phyloP scores from a whole-genome alignment of 1,140 invertebrate species.

The Theocolax elegans region DNA sequence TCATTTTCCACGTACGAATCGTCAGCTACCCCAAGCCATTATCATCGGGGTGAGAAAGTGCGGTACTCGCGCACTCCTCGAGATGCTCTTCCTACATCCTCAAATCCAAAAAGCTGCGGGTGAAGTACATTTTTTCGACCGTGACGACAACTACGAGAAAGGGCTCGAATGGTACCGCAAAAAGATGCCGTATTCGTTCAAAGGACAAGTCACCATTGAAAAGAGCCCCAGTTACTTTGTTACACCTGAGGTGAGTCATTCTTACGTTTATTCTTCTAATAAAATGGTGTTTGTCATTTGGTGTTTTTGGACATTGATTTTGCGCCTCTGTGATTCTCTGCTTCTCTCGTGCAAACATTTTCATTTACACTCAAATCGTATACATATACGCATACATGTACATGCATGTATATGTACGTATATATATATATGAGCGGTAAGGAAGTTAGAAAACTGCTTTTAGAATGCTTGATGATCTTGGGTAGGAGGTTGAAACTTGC shows the following conservation, averaged over 20 bases:
- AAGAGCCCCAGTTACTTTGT: constrained; percentile 98
- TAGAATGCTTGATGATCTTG: too few relatives aligned
- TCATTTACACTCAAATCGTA: too few relatives aligned
- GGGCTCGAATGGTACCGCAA: constrained; percentile 93
- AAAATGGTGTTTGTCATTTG: too few relatives aligned
- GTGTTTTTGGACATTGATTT: not conserved
- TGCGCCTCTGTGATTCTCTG: not conserved
- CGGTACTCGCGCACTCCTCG: constrained; percentile 90
- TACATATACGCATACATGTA: too few relatives aligned
- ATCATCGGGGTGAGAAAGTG: constrained; percentile 95
- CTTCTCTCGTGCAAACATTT: too few relatives aligned
- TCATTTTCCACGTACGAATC: constrained; percentile 62
- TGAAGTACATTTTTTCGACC: constrained; percentile 95
- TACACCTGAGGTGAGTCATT: constrained; percentile 84
- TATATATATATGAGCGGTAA: too few relatives aligned
- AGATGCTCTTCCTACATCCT: constrained; percentile 94
- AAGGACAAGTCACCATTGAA: constrained; percentile 93
- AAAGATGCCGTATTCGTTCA: constrained; percentile 92
- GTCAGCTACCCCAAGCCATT: constrained; percentile 80
- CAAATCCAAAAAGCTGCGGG: constrained; percentile 91
- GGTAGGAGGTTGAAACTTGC: too few relatives aligned
- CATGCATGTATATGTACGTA: too few relatives aligned
- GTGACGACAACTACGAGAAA: constrained; percentile 88
- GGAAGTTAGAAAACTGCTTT: too few relatives aligned
- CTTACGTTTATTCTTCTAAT: constrained; percentile 27